Evolutionary conservation across 2,797 vertebrate genomes (phyloP), one percentile per base, ranked within the genome.

Genomic region (Rachycentron canadum): DNA sequence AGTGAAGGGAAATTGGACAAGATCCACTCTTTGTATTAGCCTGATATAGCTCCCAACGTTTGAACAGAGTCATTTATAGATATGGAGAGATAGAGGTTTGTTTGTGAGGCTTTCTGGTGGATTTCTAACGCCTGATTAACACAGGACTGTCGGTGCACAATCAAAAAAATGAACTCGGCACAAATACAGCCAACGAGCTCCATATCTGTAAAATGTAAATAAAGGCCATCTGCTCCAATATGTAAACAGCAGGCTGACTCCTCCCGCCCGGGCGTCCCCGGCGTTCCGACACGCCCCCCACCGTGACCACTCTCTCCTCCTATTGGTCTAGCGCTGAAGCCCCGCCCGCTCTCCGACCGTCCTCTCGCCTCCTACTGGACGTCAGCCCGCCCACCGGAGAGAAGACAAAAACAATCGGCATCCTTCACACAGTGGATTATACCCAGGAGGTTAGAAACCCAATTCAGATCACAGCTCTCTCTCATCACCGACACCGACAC

Each of bases 361-460:
- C n/a, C 34, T 81, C 34, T 78, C 60, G 2, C 85, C 87, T 58
- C 86, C 90, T 65, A 74, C 76, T 59, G 76, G 74, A 88, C 81
- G 79, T 90, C 78, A 82, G 84, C 30, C 91, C 90, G 91, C 93
- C 93, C 79, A 83, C 81, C 67, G 65, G 82, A 91, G 85, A 90
- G 85, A 91, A 73, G 87, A 95, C 93, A 92, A 95, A 95, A 96
- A 95, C 94, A 95, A 91, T 92, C 82, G 88, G 86, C 91, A 89
- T 79, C 91, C 79, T 86, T 75, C 70, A 56, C 30, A 50, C 75
- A 67, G 69, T 30, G 57, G 47, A 65, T 49, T 64, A 75, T 7
- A 83, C 84, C 88, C 73, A 71, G 72, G 36, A 72, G 45, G 68
- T 86, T n/a, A 6, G 2, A 1, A 10, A 61, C 12, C 65, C 14